phyloP scores from a whole-genome alignment of 23 tunicate species.

The Phallusia fumigata region DNA sequence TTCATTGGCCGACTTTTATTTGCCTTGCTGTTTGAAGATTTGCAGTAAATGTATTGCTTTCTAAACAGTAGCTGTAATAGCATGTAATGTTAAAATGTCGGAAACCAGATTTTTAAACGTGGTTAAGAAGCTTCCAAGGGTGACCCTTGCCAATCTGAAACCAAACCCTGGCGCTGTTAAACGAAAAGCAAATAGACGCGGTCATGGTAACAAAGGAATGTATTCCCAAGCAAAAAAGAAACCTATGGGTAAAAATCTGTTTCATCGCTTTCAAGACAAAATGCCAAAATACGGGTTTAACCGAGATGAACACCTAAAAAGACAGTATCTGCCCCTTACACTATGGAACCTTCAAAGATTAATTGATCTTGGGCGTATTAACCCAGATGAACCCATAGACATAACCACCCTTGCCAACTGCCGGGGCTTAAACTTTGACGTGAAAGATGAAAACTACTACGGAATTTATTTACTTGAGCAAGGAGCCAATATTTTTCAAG shows the following conservation, averaged over 20 bases:
- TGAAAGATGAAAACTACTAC: conserved; percentile 25
- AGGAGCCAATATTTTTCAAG: conserved; percentile 84
- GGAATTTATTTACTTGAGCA: conserved; percentile 80
- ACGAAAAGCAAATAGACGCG: conserved; percentile 26
- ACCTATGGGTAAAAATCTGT: conserved; percentile 24
- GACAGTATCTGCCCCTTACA: conserved; percentile 86
- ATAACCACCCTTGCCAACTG: conserved; percentile 72
- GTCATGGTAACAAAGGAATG: conserved; percentile 4
- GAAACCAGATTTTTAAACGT: conserved; percentile 1
- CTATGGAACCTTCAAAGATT: conserved; percentile 83
- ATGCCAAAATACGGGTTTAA: conserved; percentile 84
- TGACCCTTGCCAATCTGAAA: conserved; percentile 39
- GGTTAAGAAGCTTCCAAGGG: conserved; percentile 50
- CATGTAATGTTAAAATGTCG: not conserved
- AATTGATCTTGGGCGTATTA: conserved; percentile 91
- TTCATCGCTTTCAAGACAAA: conserved; percentile 10
- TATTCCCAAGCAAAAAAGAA: conserved; percentile 18
- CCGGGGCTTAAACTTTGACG: conserved; percentile 21
- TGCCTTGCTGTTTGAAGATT: too few relatives aligned
- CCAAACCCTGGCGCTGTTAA: conserved; percentile 44
- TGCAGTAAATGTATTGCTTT: too few relatives aligned
- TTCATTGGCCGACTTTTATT: too few relatives aligned
- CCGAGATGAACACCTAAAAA: conserved; percentile 50
- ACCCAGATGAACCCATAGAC: conserved; percentile 87
- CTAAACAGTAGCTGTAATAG: too few relatives aligned